These are phyloP conservation scores for Myotis findleyi DNA, from an alignment of 2,797 vertebrate species.

Conservation along the genomic window DNA sequence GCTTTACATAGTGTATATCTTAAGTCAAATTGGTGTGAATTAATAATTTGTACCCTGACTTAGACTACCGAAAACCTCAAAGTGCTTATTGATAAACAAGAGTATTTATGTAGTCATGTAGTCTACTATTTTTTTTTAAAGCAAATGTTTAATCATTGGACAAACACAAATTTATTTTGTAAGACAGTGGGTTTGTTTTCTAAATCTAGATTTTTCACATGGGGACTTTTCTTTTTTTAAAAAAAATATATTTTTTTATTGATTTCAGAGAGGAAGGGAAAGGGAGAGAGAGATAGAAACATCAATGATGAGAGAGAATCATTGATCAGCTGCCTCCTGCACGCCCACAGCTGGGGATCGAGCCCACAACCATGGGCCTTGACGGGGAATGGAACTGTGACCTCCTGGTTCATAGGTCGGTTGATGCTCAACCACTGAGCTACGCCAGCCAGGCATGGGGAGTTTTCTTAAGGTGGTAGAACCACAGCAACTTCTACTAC, in stretches of 20 bases:
- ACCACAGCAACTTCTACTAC: background rate
- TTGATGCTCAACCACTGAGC: no score
- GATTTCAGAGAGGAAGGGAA: no score
- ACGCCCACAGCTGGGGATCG: no score
- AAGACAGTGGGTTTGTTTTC: slow-evolving; percentile 30
- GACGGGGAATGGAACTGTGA: no score
- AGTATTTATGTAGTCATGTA: background rate
- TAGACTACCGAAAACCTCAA: background rate
- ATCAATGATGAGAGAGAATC: no score
- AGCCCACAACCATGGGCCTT: no score
- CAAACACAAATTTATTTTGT: slow-evolving; percentile 4
- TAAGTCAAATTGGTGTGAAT: background rate
- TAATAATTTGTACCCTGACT: background rate
- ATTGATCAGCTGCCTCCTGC: no score
- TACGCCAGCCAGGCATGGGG: background rate
- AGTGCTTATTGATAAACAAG: background rate
- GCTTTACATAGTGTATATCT: slow-evolving; percentile 16
- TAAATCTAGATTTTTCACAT: slow-evolving; percentile 33
- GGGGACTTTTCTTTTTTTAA: background rate
- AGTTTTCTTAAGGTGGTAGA: background rate
- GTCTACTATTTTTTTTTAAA: background rate
- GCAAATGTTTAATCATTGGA: slow-evolving; percentile 12
- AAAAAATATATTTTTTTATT: no score
- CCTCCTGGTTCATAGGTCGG: no score
- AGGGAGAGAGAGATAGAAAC: no score